phyloP scores from a whole-genome alignment of 2,113 vertebrate genomes.

The Rutilus rutilus region DNA sequence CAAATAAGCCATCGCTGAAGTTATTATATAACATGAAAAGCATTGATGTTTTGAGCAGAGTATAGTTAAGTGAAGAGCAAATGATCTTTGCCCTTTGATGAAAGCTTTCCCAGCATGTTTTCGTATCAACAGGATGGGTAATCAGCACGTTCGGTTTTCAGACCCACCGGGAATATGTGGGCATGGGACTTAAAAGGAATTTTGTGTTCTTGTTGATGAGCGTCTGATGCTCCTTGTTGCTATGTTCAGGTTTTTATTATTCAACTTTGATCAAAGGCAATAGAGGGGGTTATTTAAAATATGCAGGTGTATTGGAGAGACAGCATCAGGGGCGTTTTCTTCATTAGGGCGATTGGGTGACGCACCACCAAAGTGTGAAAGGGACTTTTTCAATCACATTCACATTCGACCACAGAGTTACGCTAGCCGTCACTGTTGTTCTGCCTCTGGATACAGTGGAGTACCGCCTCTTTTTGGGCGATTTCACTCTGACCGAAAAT shows the following conservation, averaged over 20 bases:
- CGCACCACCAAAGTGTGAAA: no score
- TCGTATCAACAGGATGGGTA: constrained; percentile 50
- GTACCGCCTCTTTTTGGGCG: no score
- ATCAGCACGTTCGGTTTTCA: not conserved
- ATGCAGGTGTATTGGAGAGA: not conserved
- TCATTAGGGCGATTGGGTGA: no score
- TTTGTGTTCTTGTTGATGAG: constrained; percentile 5
- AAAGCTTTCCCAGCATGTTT: constrained; percentile 66
- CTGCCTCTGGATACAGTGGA: no score
- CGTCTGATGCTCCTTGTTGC: not conserved
- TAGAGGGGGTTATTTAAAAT: constrained; percentile 25
- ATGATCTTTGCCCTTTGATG: constrained; percentile 58
- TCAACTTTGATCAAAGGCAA: constrained; percentile 2
- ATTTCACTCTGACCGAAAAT: no score
- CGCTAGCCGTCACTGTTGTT: no score
- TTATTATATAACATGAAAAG: constrained; percentile 18
- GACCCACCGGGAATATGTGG: constrained; percentile 21
- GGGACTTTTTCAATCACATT: no score
- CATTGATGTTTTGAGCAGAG: constrained; percentile 39
- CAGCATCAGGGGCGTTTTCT: not conserved
- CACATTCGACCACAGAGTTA: no score
- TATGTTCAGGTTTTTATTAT: constrained; percentile 4
- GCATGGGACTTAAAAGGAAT: constrained; percentile 24
- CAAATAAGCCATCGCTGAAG: constrained; percentile 33
- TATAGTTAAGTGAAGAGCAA: constrained; percentile 54